Evolutionary conservation across 2,888 invertebrate species (phyloP).

Genomic region (Plagodis dolabraria): DNA sequence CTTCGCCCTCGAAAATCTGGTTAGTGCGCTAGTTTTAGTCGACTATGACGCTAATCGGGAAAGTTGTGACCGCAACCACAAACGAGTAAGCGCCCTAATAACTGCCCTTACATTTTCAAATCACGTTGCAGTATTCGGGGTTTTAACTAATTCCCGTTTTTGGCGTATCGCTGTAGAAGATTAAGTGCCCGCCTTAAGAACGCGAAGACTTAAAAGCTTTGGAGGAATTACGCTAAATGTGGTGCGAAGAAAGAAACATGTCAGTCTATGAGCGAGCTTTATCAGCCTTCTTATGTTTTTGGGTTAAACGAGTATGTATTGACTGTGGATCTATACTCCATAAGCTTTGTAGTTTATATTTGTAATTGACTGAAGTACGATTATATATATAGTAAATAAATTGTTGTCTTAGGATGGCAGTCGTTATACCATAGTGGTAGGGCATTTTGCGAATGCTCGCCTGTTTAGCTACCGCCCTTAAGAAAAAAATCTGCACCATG

Average conservation of each 20-base stretch:
- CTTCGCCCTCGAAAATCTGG: constrained; percentile 17
- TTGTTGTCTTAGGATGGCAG: too few relatives aligned
- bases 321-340: too few relatives aligned
- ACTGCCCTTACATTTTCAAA: constrained; percentile 36
- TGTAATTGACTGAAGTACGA: too few relatives aligned
- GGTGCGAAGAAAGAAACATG: constrained; percentile 7
- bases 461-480: too few relatives aligned
- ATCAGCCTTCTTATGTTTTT: neutral
- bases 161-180: constrained; percentile 29
- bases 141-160: constrained; percentile 36
- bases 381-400: too few relatives aligned
- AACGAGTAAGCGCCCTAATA: constrained; percentile 30
- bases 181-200: constrained; percentile 23
- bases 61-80: constrained; percentile 31
- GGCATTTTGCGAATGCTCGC: too few relatives aligned
- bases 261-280: neutral
- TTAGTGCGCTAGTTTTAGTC: constrained; percentile 26
- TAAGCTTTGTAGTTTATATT: too few relatives aligned
- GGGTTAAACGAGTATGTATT: neutral
- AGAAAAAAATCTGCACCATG: too few relatives aligned
- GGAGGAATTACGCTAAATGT: constrained; percentile 13
- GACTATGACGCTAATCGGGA: constrained; percentile 35
- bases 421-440: too few relatives aligned
- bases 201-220: constrained; percentile 27
- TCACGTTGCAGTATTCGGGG: constrained; percentile 39